Conservation (phyloP, 1,140 invertebrate genomes). For the Arctopsyche grandis region DNA sequence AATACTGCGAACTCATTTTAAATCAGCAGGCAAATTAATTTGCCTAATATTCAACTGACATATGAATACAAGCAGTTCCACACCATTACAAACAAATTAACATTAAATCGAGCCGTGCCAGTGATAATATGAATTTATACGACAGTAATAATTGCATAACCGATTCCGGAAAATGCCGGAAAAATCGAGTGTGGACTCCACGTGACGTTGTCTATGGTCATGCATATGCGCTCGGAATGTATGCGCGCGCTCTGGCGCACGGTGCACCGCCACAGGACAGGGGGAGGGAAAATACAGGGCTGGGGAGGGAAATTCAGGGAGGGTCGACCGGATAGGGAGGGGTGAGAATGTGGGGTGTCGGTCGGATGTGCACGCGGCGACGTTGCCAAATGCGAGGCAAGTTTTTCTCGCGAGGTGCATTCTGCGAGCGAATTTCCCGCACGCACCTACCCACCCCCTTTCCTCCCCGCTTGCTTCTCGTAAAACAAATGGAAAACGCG, state of each 20-base stretch:
- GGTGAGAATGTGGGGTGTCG: background rate
- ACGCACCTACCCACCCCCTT: conserved; percentile 2
- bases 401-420: conserved; percentile 41
- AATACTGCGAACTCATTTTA: no score
- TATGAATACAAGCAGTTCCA: no score
- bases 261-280: background rate
- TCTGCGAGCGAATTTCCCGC: background rate
- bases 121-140: no score
- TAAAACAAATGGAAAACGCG: conserved; percentile 2
- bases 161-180: no score
- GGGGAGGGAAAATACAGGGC: background rate
- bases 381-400: conserved; percentile 50
- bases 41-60: no score
- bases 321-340: background rate
- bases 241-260: background rate
- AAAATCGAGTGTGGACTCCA: background rate
- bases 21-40: no score
- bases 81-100: no score
- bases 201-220: conserved; percentile 30
- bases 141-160: no score
- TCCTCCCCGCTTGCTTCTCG: background rate
- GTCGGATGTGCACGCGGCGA: conserved; percentile 51
- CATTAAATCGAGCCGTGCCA: no score
- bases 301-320: no score
- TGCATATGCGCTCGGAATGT: background rate